Evolutionary conservation across 2,888 invertebrate species (phyloP), one percentile per base, ranked within the genome.

Genomic region (Zootermopsis nevadensis): DNA sequence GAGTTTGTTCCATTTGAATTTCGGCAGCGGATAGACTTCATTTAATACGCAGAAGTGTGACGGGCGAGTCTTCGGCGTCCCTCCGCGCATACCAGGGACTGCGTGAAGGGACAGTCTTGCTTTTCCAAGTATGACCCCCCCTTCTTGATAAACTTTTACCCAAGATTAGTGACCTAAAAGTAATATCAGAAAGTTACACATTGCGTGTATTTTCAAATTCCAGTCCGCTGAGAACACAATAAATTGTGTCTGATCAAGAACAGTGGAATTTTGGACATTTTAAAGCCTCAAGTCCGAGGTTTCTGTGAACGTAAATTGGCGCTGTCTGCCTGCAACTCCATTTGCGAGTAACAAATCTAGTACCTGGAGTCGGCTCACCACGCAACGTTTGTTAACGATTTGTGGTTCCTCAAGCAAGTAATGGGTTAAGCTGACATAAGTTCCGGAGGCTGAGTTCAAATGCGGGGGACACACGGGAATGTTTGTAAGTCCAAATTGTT

Each of bases 71-170:
- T 38, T 38, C 4, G 38, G 10, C 38, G 38, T 38, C 10, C 10
- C 15, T 53, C 53, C 7, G 53, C 4, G 53, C 53, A 38, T 4
- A 38, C 4, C 38, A 38, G 6, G 53, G 22, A 53, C 7, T 53
- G 24, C 53, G 3, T 12, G 15, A 15, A 22, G 22, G 35, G 31
- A n/a, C 27, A 30, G 53, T 77, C 77, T 53, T 77, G 77, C 77
- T 77, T 77, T 77, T 77, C 31, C 77, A 48, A 77, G 77, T 77
- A 77, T 77, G 77, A 77, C 77, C 77, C n/a, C n/a, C n/a, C 77
- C 48, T 77, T 77, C 77, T 77, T 77, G 77, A 77, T 8, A 22
- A 27, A 10, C 33, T 72, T 48, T 19, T 77, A 77, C 77, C 77
- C 77, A 77, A 77, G 77, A 77, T 77, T 77, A 77, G 77, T 77